Conservation (phyloP, 2,113 vertebrate genomes). For the Acinonyx jubatus region DNA sequence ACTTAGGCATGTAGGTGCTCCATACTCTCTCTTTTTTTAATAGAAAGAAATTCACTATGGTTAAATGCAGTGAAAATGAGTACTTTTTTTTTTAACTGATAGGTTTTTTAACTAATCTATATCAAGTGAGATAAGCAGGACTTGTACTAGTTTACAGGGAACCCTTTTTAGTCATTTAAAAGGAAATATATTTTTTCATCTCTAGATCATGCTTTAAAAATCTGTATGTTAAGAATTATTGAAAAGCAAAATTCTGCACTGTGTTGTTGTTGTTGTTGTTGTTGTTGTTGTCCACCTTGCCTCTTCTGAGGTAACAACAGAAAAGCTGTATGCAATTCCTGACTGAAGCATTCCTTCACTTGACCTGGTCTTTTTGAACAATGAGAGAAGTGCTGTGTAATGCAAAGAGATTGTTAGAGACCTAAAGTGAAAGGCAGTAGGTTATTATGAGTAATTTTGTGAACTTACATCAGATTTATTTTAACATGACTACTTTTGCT, state of each 20-base stretch:
- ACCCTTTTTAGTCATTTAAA: constrained; percentile 14
- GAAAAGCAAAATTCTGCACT: constrained; percentile 59
- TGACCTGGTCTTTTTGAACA: constrained; percentile 46
- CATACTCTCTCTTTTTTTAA: background rate
- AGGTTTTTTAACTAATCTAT: background rate
- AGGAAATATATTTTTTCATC: constrained; percentile 58
- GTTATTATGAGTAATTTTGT: constrained; percentile 44
- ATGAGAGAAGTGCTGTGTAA: background rate
- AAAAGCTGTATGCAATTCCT: background rate
- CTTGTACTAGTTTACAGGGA: constrained; percentile 57
- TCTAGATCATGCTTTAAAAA: constrained; percentile 68
- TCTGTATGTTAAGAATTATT: constrained; percentile 68
- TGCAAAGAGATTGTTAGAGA: background rate
- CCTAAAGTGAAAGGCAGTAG: background rate
- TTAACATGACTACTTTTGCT: constrained; percentile 26
- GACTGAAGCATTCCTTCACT: background rate
- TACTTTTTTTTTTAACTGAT: background rate
- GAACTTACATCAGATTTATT: constrained; percentile 42
- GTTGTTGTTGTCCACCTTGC: background rate
- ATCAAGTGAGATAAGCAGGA: constrained; percentile 6
- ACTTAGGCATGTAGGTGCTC: no score
- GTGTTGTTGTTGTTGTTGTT: background rate
- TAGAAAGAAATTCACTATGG: background rate
- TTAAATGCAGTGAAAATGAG: constrained; percentile 32
- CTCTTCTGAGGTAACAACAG: background rate